Percentiles rank a stretch among this genome's conserved stretches.
Conservation (phyloP, 2,888 invertebrate species). For the Achlya flavicornis region DNA sequence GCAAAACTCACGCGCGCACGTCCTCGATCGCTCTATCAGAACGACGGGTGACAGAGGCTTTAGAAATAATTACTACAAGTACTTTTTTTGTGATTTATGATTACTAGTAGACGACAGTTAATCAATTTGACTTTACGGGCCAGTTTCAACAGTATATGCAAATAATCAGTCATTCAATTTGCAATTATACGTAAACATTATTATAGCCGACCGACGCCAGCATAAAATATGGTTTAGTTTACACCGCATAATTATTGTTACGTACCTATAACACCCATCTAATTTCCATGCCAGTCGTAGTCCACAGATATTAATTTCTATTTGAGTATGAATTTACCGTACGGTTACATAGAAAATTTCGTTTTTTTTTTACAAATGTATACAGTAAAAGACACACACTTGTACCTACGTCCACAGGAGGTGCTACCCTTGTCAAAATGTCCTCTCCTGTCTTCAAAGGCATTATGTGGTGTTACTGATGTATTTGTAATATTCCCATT, state of each 20-base stretch:
- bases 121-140: too few species aligned
- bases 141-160: not conserved
- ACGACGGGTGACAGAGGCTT: too few species aligned
- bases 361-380: not conserved
- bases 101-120: too few species aligned
- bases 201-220: not conserved
- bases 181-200: not conserved
- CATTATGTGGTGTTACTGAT: not conserved
- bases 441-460: slow-evolving; percentile 8
- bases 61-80: too few species aligned
- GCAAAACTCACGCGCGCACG: too few species aligned
- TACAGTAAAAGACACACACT: not conserved
- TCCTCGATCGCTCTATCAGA: too few species aligned
- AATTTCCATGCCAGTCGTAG: slow-evolving; percentile 9
- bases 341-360: not conserved
- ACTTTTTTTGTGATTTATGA: too few species aligned
- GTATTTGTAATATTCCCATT: not conserved
- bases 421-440: slow-evolving; percentile 10
- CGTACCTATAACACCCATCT: not conserved
- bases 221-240: slow-evolving; percentile 5
- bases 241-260: slow-evolving; percentile 5
- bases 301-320: not conserved
- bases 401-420: not conserved
- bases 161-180: not conserved
- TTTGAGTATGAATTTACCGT: slow-evolving; percentile 4